Conservation (phyloP, 2,888 invertebrate species). For the Amaurobius ferox region DNA sequence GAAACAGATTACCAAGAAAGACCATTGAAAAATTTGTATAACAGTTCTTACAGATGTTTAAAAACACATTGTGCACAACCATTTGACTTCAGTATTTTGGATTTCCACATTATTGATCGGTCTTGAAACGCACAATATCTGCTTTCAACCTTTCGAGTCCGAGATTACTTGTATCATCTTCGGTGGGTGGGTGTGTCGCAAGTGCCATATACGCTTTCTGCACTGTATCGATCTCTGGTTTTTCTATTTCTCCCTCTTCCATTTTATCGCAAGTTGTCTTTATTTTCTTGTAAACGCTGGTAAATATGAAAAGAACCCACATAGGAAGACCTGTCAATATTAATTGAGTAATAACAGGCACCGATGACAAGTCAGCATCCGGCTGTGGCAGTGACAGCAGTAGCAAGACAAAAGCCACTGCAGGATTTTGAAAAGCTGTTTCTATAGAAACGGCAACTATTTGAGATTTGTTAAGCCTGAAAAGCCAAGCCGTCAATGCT, state of each 20-base stretch:
- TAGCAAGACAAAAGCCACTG: conserved; percentile 91
- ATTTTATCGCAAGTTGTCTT: background rate
- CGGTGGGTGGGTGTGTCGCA: conserved; percentile 23
- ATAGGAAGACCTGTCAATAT: conserved; percentile 80
- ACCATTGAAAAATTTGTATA: too few species aligned
- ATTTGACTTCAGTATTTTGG: too few species aligned
- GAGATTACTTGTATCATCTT: conserved; percentile 7
- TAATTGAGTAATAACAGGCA: conserved; percentile 92
- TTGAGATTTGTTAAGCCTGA: conserved; percentile 83
- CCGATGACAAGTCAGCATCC: conserved; percentile 81
- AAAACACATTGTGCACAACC: too few species aligned
- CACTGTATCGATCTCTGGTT: conserved; percentile 47
- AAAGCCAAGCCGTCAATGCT: conserved; percentile 81
- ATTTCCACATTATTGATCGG: background rate
- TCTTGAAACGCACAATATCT: conserved; percentile 26
- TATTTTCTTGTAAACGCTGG: conserved; percentile 26
- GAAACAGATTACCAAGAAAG: too few species aligned
- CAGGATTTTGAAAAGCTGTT: conserved; percentile 84
- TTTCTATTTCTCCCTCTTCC: conserved; percentile 25
- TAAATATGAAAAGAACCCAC: conserved; percentile 60
- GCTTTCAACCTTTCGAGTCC: conserved; percentile 21
- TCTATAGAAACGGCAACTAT: conserved; percentile 93
- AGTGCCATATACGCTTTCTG: conserved; percentile 53
- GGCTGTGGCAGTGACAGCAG: conserved; percentile 89
- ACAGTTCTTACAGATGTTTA: too few species aligned